Conservation (phyloP, 1,140 invertebrate genomes). For the Battus philenor region DNA sequence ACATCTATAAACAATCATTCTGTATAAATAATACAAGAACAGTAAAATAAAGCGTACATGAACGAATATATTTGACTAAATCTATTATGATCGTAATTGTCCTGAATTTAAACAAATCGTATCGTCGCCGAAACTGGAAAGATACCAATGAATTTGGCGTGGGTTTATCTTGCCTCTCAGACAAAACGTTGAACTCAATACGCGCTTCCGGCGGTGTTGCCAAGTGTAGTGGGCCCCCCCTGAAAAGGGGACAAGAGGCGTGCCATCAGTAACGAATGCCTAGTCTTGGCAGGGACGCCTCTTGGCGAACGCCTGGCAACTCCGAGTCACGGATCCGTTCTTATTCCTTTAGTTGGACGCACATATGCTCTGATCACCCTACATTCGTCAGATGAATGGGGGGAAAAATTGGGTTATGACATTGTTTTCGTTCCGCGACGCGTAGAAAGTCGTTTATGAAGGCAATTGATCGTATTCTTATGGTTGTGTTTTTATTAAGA, state of each 20-base stretch:
- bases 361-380: slow-evolving; percentile 27
- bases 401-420: slow-evolving; percentile 49
- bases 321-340: slow-evolving; percentile 35
- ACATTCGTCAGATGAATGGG: slow-evolving; percentile 33
- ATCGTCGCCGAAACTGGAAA: slow-evolving; percentile 8
- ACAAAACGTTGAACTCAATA: slow-evolving; percentile 47
- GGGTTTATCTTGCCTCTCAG: slow-evolving; percentile 28
- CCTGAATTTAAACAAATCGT: slow-evolving; percentile 7
- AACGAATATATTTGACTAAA: background rate
- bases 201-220: slow-evolving; percentile 44
- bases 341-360: slow-evolving; percentile 24
- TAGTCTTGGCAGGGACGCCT: slow-evolving; percentile 41
- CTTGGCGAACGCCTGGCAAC: slow-evolving; percentile 45
- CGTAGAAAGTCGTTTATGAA: slow-evolving; percentile 27
- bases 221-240: slow-evolving; percentile 32
- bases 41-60: too few species aligned
- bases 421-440: slow-evolving; percentile 26
- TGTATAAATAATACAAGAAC: too few species aligned
- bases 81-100: slow-evolving; percentile 5
- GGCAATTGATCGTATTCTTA: slow-evolving; percentile 29
- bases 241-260: slow-evolving; percentile 30
- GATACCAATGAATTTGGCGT: slow-evolving; percentile 38
- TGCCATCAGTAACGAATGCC: slow-evolving; percentile 41
- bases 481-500: slow-evolving; percentile 6
- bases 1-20: too few species aligned